These are phyloP conservation scores for Ochotona princeps DNA, from an alignment of 2,113 vertebrate genomes.

Conservation along the genomic window DNA sequence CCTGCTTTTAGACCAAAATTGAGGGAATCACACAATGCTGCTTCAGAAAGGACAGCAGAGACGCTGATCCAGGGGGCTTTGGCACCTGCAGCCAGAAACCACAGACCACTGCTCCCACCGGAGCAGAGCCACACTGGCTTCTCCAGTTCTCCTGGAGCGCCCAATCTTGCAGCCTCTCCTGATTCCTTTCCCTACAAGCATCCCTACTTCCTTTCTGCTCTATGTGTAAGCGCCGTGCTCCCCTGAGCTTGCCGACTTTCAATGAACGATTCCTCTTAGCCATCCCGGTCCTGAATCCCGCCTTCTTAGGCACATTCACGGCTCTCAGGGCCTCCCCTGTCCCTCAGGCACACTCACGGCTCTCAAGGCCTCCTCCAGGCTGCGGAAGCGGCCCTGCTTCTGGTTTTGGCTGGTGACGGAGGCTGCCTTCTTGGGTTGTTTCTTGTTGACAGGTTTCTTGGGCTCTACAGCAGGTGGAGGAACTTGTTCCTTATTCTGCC, in stretches of 20 bases:
- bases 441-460: slow-evolving; percentile 84
- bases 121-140: neutral
- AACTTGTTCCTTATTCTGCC: slow-evolving; percentile 96
- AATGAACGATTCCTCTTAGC: neutral
- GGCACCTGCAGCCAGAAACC: neutral
- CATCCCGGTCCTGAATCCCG: neutral
- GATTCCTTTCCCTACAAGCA: neutral
- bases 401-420: neutral
- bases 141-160: neutral
- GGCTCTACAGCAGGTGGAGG: slow-evolving; percentile 87
- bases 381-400: slow-evolving; percentile 83
- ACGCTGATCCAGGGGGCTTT: neutral
- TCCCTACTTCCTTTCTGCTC: neutral
- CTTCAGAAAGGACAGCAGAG: too few relatives aligned
- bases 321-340: neutral
- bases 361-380: slow-evolving; percentile 93
- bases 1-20: neutral
- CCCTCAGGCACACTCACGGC: slow-evolving; percentile 87
- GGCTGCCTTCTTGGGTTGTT: slow-evolving; percentile 82
- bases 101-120: neutral
- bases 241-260: neutral
- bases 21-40: too few relatives aligned
- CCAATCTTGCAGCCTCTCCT: neutral
- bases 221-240: neutral
- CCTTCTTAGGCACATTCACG: neutral